These are phyloP conservation scores for Neosilurus hyrtlii DNA, from an alignment of 2,797 vertebrate genomes.

Conservation along the genomic window DNA sequence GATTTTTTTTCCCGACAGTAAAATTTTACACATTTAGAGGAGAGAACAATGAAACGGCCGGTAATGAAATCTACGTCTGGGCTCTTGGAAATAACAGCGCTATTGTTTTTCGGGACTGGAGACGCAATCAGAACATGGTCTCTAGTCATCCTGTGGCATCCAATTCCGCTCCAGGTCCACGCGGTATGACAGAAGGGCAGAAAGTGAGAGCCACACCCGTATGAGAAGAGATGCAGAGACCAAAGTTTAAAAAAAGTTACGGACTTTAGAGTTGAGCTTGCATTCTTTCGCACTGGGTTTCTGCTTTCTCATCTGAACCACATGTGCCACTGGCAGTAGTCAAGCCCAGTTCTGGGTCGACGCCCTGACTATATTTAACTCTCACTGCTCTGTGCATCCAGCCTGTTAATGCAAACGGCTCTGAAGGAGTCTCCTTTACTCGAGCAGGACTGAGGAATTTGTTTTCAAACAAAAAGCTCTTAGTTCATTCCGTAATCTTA, in stretches of 20 bases:
- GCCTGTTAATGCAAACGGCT: conserved; percentile 56
- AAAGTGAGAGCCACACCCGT: background rate
- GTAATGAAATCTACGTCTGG: conserved; percentile 44
- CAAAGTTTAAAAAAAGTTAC: conserved; percentile 33
- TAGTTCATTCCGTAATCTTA: conserved; percentile 75
- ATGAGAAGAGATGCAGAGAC: background rate
- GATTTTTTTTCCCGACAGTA: conserved; percentile 34
- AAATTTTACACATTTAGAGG: conserved; percentile 47
- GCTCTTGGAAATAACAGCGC: conserved; percentile 22
- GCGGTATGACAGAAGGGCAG: too few species aligned
- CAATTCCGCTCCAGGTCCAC: background rate
- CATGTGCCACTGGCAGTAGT: conserved; percentile 53
- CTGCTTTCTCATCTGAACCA: conserved; percentile 55
- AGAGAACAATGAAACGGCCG: conserved; percentile 46
- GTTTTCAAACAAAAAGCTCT: conserved; percentile 75
- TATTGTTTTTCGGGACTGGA: conserved; percentile 24
- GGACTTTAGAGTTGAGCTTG: conserved; percentile 33
- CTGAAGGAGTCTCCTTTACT: conserved; percentile 61
- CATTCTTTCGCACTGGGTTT: conserved; percentile 47
- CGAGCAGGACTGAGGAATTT: conserved; percentile 68
- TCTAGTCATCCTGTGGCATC: background rate
- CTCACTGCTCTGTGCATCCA: conserved; percentile 31
- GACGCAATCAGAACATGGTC: background rate
- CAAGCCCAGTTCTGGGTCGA: conserved; percentile 32
- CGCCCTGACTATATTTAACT: conserved; percentile 52